phyloP scores from a whole-genome alignment of 2,113 vertebrate species.

The Drymodes brunneopygia region DNA sequence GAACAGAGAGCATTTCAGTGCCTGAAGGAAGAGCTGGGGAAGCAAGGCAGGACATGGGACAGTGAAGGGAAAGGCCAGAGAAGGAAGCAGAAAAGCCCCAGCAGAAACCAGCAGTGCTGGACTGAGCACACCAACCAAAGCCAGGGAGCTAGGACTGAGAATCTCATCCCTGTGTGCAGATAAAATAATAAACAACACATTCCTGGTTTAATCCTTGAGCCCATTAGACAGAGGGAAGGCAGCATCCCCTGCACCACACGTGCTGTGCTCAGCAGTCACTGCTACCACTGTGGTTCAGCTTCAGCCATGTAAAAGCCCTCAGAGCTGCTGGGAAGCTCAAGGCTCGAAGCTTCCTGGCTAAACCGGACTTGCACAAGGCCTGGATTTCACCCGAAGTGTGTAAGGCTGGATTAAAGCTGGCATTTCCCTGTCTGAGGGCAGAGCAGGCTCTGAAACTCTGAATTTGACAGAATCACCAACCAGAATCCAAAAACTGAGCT shows the following conservation, averaged over 20 bases:
- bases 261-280: background rate
- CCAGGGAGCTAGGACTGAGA: background rate
- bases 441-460: background rate
- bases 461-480: background rate
- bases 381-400: background rate
- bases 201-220: background rate
- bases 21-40: background rate
- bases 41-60: background rate
- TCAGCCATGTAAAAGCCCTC: background rate
- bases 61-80: background rate
- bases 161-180: fast-evolving
- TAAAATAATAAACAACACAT: background rate
- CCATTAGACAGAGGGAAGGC: background rate
- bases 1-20: fast-evolving
- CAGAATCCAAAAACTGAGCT: background rate
- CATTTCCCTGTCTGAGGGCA: background rate
- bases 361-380: background rate
- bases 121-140: background rate
- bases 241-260: background rate
- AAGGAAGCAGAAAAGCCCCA: background rate
- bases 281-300: background rate
- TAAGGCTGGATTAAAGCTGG: background rate
- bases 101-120: background rate
- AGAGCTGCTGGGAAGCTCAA: background rate
- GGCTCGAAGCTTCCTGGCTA: background rate